Percentiles rank a stretch among this genome's conserved stretches.
Conservation (phyloP, 2,888 invertebrate species). For the Athetis lepigone region DNA sequence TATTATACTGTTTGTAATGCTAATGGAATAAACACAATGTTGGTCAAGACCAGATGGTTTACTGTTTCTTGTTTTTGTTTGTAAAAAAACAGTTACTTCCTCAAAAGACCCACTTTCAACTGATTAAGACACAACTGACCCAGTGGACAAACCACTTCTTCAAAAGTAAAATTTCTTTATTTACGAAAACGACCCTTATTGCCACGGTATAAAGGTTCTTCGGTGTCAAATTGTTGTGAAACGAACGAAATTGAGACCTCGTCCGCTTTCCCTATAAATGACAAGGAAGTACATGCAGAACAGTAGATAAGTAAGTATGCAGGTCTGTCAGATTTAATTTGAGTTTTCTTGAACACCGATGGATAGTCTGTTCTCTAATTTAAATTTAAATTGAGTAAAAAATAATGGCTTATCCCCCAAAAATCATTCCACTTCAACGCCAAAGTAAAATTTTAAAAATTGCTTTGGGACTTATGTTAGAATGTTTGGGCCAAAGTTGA, state of each 20-base stretch:
- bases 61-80: no score
- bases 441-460: no score
- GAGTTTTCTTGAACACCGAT: no score
- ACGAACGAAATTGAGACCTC: slow-evolving; percentile 16
- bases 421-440: no score
- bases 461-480: no score
- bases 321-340: no score
- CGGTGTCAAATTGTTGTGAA: neutral
- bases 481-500: no score
- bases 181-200: neutral
- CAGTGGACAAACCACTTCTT: neutral
- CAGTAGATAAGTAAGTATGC: no score
- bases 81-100: slow-evolving; percentile 8
- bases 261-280: slow-evolving; percentile 23
- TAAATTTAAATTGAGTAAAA: no score
- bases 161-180: neutral
- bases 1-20: no score
- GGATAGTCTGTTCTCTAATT: no score
- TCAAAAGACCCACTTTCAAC: slow-evolving; percentile 3
- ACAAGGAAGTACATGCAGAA: slow-evolving; percentile 25
- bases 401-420: no score
- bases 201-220: neutral
- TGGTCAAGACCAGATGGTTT: neutral
- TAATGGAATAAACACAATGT: neutral
- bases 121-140: slow-evolving; percentile 7